Percentiles rank a stretch among this genome's conserved stretches.
Conservation (phyloP, 2,888 invertebrate genomes). For the Mayetiola destructor region DNA sequence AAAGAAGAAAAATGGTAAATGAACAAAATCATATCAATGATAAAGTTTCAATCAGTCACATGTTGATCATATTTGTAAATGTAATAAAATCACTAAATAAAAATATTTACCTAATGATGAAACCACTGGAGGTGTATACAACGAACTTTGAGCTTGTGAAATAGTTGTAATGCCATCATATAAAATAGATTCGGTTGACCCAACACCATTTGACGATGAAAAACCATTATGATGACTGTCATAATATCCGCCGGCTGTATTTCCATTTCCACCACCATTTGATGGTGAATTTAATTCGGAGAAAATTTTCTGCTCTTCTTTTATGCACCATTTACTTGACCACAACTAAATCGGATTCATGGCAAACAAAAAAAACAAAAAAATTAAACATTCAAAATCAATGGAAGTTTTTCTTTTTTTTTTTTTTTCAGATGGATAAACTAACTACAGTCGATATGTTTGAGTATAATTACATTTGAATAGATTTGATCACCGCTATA, state of each 20-base stretch:
- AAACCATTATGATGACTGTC: slow-evolving; percentile 38
- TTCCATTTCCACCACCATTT: slow-evolving; percentile 21
- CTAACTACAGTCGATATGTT: not conserved
- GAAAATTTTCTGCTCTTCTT: slow-evolving; percentile 76
- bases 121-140: slow-evolving; percentile 66
- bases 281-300: slow-evolving; percentile 55
- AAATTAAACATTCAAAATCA: not conserved
- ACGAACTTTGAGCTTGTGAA: slow-evolving; percentile 53
- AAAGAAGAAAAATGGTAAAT: not conserved
- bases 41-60: not conserved
- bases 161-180: slow-evolving; percentile 58
- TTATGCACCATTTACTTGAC: slow-evolving; percentile 81
- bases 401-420: not conserved
- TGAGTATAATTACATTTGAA: slow-evolving; percentile 58
- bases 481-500: slow-evolving; percentile 84
- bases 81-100: not conserved
- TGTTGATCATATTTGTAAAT: not conserved
- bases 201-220: slow-evolving; percentile 24
- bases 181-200: slow-evolving; percentile 40
- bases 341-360: slow-evolving; percentile 47
- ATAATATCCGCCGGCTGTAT: slow-evolving; percentile 38
- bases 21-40: not conserved
- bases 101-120: slow-evolving; percentile 47
- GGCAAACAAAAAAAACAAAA: not conserved
- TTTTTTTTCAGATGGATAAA: not conserved